A percentile compares a stretch with the other conserved stretches of the same genome.
Evolutionary conservation across 2,113 vertebrate species (phyloP).

Genomic region (Protomyctophum bolini): DNA sequence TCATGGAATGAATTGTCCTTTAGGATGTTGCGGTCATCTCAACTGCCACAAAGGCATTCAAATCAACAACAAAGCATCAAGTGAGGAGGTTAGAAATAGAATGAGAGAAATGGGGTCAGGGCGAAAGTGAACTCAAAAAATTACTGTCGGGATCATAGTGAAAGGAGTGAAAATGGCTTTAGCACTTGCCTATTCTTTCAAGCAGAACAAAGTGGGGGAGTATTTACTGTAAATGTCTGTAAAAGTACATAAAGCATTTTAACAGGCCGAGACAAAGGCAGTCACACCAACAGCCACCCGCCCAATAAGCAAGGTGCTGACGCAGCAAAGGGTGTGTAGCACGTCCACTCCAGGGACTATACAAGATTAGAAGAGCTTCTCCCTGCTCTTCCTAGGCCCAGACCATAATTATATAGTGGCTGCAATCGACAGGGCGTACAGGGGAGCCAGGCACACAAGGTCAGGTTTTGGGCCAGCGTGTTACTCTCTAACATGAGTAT

Average conservation of each 20-base stretch:
- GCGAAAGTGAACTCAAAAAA: constrained; percentile 42
- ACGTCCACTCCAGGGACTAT: constrained; percentile 53
- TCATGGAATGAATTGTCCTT: constrained; percentile 56
- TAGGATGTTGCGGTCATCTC: constrained; percentile 50
- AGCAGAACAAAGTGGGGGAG: constrained; percentile 40
- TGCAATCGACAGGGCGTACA: constrained; percentile 35
- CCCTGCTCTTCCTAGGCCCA: background rate
- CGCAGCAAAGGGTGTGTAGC: constrained; percentile 47
- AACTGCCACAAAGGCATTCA: constrained; percentile 40
- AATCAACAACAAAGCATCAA: constrained; percentile 1
- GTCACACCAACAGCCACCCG: constrained; percentile 41
- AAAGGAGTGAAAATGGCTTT: constrained; percentile 55
- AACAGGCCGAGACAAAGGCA: constrained; percentile 61
- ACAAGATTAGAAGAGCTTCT: constrained; percentile 47
- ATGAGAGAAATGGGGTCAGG: constrained; percentile 25
- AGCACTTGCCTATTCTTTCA: constrained; percentile 37
- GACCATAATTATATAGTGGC: constrained; percentile 62
- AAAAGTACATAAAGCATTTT: constrained; percentile 56
- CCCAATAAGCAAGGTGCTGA: constrained; percentile 52
- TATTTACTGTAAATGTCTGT: constrained; percentile 57
- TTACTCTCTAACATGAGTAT: too few species aligned
- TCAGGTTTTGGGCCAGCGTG: too few species aligned
- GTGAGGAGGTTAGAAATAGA: background rate
- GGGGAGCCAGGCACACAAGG: constrained; percentile 3
- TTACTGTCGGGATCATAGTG: constrained; percentile 57